phyloP scores from a whole-genome alignment of 30 jellyfish, hydroid and myxozoan genomes.

The Aurelia aurita region DNA sequence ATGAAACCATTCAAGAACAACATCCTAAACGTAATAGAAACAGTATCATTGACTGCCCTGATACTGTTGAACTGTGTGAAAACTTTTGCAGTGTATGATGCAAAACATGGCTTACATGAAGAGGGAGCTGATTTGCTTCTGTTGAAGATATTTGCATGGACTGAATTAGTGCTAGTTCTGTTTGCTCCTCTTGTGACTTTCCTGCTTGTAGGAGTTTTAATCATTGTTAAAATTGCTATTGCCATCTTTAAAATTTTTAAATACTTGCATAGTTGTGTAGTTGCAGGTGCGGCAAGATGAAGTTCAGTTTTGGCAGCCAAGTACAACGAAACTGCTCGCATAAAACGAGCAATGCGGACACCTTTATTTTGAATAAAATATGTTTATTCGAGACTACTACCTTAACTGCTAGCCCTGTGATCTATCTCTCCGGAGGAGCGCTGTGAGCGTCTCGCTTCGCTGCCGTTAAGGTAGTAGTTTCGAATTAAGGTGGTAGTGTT shows the following conservation, averaged over 20 bases:
- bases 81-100: slow-evolving; percentile 15
- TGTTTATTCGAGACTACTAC: no score
- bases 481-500: no score
- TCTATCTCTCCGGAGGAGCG: no score
- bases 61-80: slow-evolving; percentile 6
- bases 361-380: no score
- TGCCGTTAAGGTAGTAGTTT: no score
- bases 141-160: background rate
- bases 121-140: background rate
- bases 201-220: background rate
- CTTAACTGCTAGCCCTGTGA: no score
- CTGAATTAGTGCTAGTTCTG: background rate
- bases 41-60: slow-evolving; percentile 49
- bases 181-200: background rate
- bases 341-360: no score
- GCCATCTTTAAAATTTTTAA: background rate
- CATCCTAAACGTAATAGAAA: slow-evolving; percentile 42
- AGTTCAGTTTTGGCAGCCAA: no score
- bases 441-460: no score
- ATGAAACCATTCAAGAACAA: slow-evolving; percentile 46
- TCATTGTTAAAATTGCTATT: background rate
- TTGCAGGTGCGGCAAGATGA: no score
- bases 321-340: no score
- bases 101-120: background rate
- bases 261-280: no score